A percentile compares a stretch with the other conserved stretches of the same genome.
Conservation (phyloP, 2,888 invertebrate species). For the Eupithecia insigniata region DNA sequence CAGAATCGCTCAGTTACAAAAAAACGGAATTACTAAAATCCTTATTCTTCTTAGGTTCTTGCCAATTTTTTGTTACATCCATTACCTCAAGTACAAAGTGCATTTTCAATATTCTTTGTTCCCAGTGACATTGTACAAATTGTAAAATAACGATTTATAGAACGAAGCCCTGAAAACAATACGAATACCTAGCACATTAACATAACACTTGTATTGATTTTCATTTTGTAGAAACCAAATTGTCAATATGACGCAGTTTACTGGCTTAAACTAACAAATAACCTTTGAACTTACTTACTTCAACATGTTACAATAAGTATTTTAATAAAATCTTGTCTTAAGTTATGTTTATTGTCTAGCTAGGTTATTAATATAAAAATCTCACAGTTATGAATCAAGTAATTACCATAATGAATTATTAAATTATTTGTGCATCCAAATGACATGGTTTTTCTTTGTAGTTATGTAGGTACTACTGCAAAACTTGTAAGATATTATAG, state of each 20-base stretch:
- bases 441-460: neutral
- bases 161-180: neutral
- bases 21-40: too few relatives aligned
- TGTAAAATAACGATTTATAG: neutral
- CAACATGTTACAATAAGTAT: neutral
- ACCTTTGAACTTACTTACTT: neutral
- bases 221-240: neutral
- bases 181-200: neutral
- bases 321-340: neutral
- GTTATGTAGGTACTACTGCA: too few relatives aligned
- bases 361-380: neutral
- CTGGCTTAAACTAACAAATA: neutral
- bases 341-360: neutral
- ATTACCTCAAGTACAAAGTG: neutral
- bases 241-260: neutral
- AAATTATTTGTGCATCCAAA: neutral
- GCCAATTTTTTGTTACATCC: neutral
- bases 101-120: conserved; percentile 1
- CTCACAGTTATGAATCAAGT: neutral
- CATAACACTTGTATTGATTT: neutral
- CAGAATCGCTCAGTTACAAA: too few relatives aligned
- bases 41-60: too few relatives aligned
- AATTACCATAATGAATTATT: too few relatives aligned
- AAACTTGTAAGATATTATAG: too few relatives aligned
- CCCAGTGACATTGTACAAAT: neutral